A percentile compares a stretch with the other conserved stretches of the same genome.
Conservation (phyloP, 2,888 invertebrate species). For the Ischnura elegans region DNA sequence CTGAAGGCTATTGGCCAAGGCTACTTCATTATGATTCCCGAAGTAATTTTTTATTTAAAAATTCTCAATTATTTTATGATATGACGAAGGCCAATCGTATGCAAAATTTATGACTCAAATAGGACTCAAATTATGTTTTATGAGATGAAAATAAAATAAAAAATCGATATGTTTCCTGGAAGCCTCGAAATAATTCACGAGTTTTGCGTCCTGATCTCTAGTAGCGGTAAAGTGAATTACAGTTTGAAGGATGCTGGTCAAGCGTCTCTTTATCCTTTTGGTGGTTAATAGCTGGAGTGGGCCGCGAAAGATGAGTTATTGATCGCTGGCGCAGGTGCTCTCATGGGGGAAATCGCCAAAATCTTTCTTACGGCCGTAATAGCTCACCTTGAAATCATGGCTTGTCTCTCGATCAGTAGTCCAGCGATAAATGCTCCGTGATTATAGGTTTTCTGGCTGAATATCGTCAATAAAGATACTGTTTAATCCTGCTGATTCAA, state of each 20-base stretch:
- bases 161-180: background rate
- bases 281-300: background rate
- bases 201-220: background rate
- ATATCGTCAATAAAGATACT: slow-evolving; percentile 45
- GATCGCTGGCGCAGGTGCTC: background rate
- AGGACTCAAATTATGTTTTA: too few relatives aligned
- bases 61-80: too few relatives aligned
- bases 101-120: background rate
- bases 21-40: too few relatives aligned
- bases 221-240: background rate
- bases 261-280: background rate
- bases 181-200: background rate
- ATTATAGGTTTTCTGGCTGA: background rate
- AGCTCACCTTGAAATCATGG: background rate
- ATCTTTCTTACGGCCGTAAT: background rate
- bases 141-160: background rate
- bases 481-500: background rate
- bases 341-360: background rate
- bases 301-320: background rate
- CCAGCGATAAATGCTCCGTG: background rate
- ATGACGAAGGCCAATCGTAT: too few relatives aligned
- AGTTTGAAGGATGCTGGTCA: background rate
- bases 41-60: too few relatives aligned
- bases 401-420: slow-evolving; percentile 1
- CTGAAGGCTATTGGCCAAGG: too few relatives aligned